Evolutionary conservation across 1,140 invertebrate genomes (phyloP), one percentile per base, ranked within the genome.

Genomic region (Lasaia peninsularis): DNA sequence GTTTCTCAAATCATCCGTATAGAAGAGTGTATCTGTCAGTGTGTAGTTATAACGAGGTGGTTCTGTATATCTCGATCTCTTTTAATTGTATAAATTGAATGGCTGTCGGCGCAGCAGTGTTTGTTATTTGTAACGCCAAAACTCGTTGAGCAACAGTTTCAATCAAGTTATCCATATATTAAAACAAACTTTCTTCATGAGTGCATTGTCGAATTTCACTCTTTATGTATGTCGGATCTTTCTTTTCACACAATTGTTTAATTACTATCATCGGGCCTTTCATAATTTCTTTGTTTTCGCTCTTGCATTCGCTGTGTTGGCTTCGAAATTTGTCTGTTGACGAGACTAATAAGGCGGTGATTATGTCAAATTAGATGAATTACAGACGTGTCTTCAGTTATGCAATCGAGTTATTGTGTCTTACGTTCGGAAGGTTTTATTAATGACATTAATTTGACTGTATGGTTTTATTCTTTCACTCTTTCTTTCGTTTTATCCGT

Each of bases 181-280:
- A 60, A 70, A 75, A 60, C 68, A 73, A 75, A 81, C 79, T 85
- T 85, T 86, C 81, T 81, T 80, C 61, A 63, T 77, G 75, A 81
- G 68, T 80, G 76, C 71, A 83, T 80, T 79, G 75, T 83, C 73
- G 71, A 86, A 85, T 85, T 86, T 85, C 78, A 72, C 78, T 69
- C 34, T 56, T 48, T 31, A 16, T 18, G 28, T 56, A 12, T 52
- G 52, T 51, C 56, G 28, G 55, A 58, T 52, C 69, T 37, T 64
- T 64, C 65, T 60, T 57, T 69, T 60, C 63, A 58, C 62, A 65
- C 50, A 33, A 52, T 52, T 48, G 40, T 48, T 48, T 48, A 48
- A 48, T 48, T 48, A 20, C 40, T 48, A 44, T 44, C 16, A 48
- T 48, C 40, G 40, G 40, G 40, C 16, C 40, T 48, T 48, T 48